These are phyloP conservation scores for Antitype chi DNA, from an alignment of 2,888 invertebrate genomes.

Conservation along the genomic window DNA sequence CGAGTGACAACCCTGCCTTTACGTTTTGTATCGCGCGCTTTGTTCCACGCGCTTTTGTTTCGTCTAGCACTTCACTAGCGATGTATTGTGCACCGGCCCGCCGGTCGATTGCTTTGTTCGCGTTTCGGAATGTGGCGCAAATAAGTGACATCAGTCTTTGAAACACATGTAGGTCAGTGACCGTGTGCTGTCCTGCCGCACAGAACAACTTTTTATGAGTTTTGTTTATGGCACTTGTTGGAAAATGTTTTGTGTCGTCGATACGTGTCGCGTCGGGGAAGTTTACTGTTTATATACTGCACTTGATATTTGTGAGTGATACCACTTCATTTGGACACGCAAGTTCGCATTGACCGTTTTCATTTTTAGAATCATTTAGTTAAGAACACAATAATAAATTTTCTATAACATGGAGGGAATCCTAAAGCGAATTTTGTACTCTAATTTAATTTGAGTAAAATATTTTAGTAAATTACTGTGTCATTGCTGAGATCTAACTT, in stretches of 20 bases:
- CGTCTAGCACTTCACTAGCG: conserved; percentile 49
- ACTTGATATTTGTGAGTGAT: conserved; percentile 20
- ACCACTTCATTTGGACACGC: conserved; percentile 25
- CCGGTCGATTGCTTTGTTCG: conserved; percentile 29
- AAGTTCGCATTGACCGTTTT: background rate
- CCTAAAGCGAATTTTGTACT: background rate
- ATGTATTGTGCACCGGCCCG: conserved; percentile 39
- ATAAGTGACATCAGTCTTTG: conserved; percentile 62
- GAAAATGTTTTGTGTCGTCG: conserved; percentile 48
- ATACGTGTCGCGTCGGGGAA: conserved; percentile 33
- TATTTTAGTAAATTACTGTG: background rate
- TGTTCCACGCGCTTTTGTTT: conserved; percentile 51
- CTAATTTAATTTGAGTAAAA: background rate
- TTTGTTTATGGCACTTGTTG: conserved; percentile 68
- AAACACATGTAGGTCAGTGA: conserved; percentile 57
- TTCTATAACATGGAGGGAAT: background rate
- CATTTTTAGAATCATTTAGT: background rate
- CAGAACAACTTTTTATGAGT: conserved; percentile 66
- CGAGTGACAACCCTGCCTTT: conserved; percentile 14
- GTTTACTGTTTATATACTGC: conserved; percentile 31
- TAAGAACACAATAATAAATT: background rate
- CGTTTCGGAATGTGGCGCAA: conserved; percentile 39
- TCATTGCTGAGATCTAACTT: background rate
- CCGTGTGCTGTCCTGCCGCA: conserved; percentile 29
- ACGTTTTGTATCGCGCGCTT: conserved; percentile 49